phyloP scores from a whole-genome alignment of 2,797 vertebrate species.

The Cyprinella venusta region DNA sequence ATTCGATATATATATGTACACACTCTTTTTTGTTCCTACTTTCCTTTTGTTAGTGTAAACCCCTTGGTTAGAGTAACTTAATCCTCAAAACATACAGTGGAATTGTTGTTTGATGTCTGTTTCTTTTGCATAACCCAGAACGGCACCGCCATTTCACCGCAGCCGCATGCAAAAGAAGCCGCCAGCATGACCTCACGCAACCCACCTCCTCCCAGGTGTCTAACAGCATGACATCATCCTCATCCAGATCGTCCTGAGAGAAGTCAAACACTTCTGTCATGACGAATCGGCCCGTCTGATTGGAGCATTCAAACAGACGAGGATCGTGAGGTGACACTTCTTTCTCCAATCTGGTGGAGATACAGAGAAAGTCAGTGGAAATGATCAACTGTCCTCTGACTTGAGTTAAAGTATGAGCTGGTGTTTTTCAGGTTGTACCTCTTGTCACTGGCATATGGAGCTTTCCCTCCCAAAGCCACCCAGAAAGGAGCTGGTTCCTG shows the following conservation, averaged over 20 bases:
- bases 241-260: slow-evolving; percentile 87
- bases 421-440: slow-evolving; percentile 72
- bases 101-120: background rate
- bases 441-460: slow-evolving; percentile 85
- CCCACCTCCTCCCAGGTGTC: slow-evolving; percentile 95
- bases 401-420: background rate
- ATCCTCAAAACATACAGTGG: background rate
- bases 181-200: background rate
- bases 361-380: background rate
- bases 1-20: background rate
- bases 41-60: background rate
- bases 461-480: slow-evolving; percentile 88
- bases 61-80: background rate
- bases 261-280: slow-evolving; percentile 88
- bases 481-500: slow-evolving; percentile 92
- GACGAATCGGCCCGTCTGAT: slow-evolving; percentile 86
- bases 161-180: slow-evolving; percentile 28
- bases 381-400: background rate
- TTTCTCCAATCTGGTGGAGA: slow-evolving; percentile 79
- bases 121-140: slow-evolving; percentile 18
- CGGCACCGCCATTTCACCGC: background rate
- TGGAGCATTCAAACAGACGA: slow-evolving; percentile 92
- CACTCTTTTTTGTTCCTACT: background rate
- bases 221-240: slow-evolving; percentile 91
- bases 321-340: slow-evolving; percentile 76